Percentiles rank a stretch among this genome's conserved stretches.
Evolutionary conservation across 2,113 vertebrate species (phyloP).

Genomic region (Camelus bactrianus): DNA sequence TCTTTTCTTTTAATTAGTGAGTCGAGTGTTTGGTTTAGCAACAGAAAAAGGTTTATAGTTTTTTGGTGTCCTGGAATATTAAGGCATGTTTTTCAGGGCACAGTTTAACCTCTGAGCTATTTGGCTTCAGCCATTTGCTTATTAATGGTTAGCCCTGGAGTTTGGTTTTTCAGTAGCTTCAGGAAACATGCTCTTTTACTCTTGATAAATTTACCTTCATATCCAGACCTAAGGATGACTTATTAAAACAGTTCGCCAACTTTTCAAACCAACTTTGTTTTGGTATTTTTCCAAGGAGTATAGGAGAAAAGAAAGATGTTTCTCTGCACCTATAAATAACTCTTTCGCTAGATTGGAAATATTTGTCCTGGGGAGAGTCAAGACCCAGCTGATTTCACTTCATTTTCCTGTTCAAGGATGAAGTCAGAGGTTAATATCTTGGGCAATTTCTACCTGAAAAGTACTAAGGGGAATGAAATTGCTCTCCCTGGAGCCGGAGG

Average conservation of each 20-base stretch:
- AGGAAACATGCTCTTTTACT: not conserved
- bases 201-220: slow-evolving; percentile 45
- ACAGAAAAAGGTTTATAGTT: not conserved
- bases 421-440: slow-evolving; percentile 19
- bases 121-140: slow-evolving; percentile 30
- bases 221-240: slow-evolving; percentile 41
- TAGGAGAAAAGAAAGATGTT: not conserved
- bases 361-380: not conserved
- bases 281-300: slow-evolving; percentile 36
- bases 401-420: not conserved
- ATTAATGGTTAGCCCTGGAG: not conserved
- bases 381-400: slow-evolving; percentile 20
- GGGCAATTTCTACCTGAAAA: not conserved
- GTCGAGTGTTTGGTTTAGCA: not conserved
- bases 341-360: slow-evolving; percentile 24
- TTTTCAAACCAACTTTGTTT: slow-evolving; percentile 48
- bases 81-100: slow-evolving; percentile 37
- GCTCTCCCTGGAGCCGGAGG: not conserved
- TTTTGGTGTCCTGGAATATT: not conserved
- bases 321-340: slow-evolving; percentile 21
- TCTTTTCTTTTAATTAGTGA: not conserved
- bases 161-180: not conserved
- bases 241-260: not conserved
- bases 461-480: not conserved
- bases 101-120: not conserved